These are phyloP conservation scores for Meteorus cinctellus DNA, from an alignment of 2,888 invertebrate genomes.

Conservation along the genomic window DNA sequence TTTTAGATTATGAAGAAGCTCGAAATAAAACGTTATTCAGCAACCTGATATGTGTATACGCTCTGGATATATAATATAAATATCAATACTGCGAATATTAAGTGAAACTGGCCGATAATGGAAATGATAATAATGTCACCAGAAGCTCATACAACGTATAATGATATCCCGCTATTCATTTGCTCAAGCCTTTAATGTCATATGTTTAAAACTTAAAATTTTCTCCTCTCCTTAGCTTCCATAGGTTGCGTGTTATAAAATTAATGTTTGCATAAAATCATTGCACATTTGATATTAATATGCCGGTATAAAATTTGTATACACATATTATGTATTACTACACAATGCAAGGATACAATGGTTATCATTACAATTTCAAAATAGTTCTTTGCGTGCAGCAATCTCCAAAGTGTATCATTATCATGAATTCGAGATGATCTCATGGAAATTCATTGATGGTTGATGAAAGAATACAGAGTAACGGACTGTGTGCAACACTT, in stretches of 20 bases:
- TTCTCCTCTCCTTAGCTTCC: conserved; percentile 23
- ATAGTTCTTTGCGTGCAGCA: too few species aligned
- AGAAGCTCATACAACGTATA: neutral
- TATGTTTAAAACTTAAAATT: neutral
- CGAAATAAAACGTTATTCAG: neutral
- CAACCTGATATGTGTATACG: neutral
- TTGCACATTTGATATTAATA: conserved; percentile 34
- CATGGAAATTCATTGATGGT: too few species aligned
- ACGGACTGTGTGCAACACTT: too few species aligned
- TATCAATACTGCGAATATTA: neutral
- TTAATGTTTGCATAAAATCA: conserved; percentile 39
- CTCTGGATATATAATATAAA: neutral
- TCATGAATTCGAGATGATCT: too few species aligned
- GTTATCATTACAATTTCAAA: too few species aligned
- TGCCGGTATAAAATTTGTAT: neutral
- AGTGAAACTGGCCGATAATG: neutral
- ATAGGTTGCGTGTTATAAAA: conserved; percentile 45
- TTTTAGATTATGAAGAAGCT: neutral
- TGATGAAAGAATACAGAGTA: too few species aligned
- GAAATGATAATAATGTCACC: neutral
- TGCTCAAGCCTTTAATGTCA: neutral
- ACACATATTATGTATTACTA: neutral
- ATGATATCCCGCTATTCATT: neutral
- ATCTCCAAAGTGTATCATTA: too few species aligned
- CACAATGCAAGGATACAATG: neutral